These are phyloP conservation scores for Balearica regulorum DNA, from an alignment of 2,797 vertebrate genomes.

Conservation along the genomic window DNA sequence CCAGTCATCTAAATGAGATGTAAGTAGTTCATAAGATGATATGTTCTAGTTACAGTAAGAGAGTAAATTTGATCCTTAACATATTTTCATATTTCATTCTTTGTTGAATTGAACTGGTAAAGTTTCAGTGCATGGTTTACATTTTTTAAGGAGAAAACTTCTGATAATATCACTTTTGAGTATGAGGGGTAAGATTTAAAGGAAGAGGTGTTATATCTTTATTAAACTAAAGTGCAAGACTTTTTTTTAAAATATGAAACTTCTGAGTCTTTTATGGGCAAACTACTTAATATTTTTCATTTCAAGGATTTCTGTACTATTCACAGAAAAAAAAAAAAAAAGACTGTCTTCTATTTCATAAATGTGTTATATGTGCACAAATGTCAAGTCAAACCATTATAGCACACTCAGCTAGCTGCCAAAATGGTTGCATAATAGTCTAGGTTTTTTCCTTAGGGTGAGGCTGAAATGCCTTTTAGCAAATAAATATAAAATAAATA, in stretches of 20 bases:
- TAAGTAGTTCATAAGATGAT: neutral
- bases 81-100: neutral
- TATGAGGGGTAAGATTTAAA: neutral
- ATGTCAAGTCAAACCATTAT: neutral
- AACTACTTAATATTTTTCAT: neutral
- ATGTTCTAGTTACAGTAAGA: neutral
- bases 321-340: neutral
- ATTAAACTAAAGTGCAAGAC: neutral
- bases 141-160: neutral
- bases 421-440: neutral
- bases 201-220: neutral
- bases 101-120: neutral
- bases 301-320: neutral
- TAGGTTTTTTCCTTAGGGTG: neutral
- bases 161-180: neutral
- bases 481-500: neutral
- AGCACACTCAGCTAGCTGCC: neutral
- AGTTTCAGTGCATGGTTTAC: neutral
- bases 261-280: neutral
- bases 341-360: neutral
- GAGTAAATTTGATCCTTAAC: neutral
- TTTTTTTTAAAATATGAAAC: neutral
- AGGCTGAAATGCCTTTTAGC: neutral
- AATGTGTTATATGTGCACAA: neutral
- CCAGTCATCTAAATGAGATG: constrained; percentile 18